phyloP scores from a whole-genome alignment of 2,797 vertebrate species.

The Australoheros facetus region DNA sequence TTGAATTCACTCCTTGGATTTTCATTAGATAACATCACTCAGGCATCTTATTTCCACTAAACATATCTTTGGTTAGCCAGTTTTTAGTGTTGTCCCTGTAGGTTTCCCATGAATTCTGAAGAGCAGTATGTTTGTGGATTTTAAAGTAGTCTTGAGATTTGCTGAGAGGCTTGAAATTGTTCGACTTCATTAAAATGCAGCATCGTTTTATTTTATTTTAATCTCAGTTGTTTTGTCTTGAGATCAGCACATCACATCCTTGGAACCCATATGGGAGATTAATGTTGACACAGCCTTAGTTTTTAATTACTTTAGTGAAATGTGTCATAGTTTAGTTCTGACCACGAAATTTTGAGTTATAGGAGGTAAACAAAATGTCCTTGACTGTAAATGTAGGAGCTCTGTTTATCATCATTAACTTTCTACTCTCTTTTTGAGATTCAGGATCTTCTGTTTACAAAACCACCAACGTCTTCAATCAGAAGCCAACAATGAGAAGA shows the following conservation, averaged over 20 bases:
- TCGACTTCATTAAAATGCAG: constrained; percentile 16
- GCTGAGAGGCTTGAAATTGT: constrained; percentile 4
- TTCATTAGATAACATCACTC: constrained; percentile 1
- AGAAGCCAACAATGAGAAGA: not conserved
- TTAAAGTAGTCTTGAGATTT: constrained; percentile 4
- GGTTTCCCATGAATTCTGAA: not conserved
- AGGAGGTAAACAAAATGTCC: constrained; percentile 2
- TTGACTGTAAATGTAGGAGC: not conserved
- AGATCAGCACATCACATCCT: not conserved
- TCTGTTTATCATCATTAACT: constrained; percentile 1
- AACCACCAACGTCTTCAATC: not conserved
- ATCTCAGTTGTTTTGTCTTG: not conserved
- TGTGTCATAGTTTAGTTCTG: not conserved
- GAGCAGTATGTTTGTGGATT: not conserved
- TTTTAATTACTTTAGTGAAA: not conserved
- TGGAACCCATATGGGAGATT: not conserved
- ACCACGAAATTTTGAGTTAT: not conserved
- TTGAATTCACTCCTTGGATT: constrained; percentile 6
- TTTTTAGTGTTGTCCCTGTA: not conserved
- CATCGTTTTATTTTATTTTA: not conserved
- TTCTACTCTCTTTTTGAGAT: not conserved
- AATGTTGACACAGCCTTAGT: not conserved
- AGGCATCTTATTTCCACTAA: not conserved
- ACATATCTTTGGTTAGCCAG: not conserved
- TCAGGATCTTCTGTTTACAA: not conserved